Conservation (phyloP, 2,113 vertebrate genomes). For the Phaethornis superciliosus region DNA sequence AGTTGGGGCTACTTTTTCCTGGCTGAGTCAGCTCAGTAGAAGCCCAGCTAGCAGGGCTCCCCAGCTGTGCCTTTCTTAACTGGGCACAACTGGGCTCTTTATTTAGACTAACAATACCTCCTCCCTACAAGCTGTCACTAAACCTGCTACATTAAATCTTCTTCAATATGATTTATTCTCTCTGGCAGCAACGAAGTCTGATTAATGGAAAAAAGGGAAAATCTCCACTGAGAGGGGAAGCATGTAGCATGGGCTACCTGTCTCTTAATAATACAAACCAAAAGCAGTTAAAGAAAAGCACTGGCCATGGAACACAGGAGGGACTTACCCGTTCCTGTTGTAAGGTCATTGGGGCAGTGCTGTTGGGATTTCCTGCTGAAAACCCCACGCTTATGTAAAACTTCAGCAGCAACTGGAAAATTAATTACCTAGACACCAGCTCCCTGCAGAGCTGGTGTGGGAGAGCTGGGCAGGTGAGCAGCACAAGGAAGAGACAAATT, state of each 20-base stretch:
- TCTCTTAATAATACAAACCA: fast-evolving
- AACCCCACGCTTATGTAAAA: fast-evolving
- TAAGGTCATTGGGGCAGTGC: not conserved
- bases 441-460: not conserved
- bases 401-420: not conserved
- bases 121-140: not conserved
- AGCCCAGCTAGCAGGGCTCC: not conserved
- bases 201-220: not conserved
- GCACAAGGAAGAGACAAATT: not conserved
- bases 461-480: not conserved
- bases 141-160: not conserved
- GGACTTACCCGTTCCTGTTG: not conserved
- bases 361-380: not conserved
- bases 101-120: too few species aligned
- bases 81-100: not conserved
- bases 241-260: fast-evolving
- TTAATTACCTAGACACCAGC: fast-evolving
- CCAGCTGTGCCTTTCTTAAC: not conserved
- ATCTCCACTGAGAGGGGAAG: not conserved
- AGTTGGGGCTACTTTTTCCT: not conserved
- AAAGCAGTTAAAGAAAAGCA: fast-evolving
- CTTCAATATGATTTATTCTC: not conserved
- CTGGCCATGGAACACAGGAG: fast-evolving
- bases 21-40: not conserved
- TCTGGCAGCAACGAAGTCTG: not conserved